Conservation (phyloP, 2,797 vertebrate genomes). For the Lepus oiostolus region DNA sequence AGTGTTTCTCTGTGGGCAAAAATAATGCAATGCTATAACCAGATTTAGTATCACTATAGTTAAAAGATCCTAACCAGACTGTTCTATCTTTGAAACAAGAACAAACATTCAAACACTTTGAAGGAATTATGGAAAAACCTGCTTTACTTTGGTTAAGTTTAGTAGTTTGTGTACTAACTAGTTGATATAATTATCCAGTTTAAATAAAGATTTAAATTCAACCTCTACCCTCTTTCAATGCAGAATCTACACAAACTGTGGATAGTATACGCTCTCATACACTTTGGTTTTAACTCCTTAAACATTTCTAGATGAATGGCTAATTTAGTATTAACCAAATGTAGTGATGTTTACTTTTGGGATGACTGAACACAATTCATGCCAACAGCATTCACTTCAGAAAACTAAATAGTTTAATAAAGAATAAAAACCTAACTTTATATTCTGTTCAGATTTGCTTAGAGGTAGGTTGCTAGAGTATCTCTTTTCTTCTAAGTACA, state of each 20-base stretch:
- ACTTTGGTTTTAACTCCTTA: background rate
- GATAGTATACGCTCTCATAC: background rate
- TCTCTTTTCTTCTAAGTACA: slow-evolving; percentile 2
- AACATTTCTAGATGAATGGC: background rate
- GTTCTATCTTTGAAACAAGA: slow-evolving; percentile 16
- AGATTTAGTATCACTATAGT: background rate
- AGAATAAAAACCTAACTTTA: background rate
- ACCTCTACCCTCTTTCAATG: background rate
- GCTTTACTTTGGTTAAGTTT: background rate
- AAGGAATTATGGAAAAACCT: background rate
- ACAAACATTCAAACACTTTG: background rate
- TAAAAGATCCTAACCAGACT: background rate
- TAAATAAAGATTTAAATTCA: slow-evolving; percentile 24
- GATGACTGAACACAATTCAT: background rate
- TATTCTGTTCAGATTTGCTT: slow-evolving; percentile 2
- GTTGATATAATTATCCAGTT: background rate
- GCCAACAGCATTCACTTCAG: background rate
- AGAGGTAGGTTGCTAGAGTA: background rate
- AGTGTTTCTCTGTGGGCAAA: background rate
- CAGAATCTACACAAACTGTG: background rate
- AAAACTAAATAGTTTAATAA: background rate
- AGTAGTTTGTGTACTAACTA: background rate
- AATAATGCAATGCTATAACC: background rate
- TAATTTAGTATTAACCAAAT: background rate
- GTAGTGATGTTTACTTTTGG: background rate